These are phyloP conservation scores for Pangasianodon gigas DNA, from an alignment of 2,113 vertebrate species.

Conservation along the genomic window DNA sequence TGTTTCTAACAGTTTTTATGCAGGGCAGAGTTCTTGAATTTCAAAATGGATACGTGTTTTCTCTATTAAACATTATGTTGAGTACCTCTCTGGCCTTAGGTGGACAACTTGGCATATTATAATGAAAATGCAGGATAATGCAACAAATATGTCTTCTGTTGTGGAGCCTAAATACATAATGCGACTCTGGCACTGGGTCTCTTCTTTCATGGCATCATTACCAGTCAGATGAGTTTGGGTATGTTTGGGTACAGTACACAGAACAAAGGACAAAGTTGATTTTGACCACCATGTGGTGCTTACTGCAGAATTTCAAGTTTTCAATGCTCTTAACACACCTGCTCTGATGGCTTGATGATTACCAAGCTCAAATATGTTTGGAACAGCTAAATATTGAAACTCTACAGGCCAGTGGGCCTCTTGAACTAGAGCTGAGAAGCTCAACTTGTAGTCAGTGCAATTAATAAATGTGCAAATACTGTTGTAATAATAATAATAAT, in stretches of 20 bases:
- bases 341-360: too few relatives aligned
- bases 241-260: not conserved
- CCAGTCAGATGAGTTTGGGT: not conserved
- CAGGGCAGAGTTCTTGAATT: not conserved
- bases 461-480: not conserved
- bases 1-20: not conserved
- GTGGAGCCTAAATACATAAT: not conserved
- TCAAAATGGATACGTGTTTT: slow-evolving; percentile 25
- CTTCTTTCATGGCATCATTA: not conserved
- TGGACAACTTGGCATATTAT: slow-evolving; percentile 62
- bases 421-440: too few relatives aligned
- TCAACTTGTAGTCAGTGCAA: not conserved
- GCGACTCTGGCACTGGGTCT: not conserved
- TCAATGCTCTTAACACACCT: not conserved
- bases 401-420: too few relatives aligned
- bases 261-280: too few relatives aligned
- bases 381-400: too few relatives aligned
- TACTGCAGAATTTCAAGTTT: too few relatives aligned
- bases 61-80: slow-evolving; percentile 61
- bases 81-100: slow-evolving; percentile 51
- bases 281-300: too few relatives aligned
- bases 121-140: slow-evolving; percentile 58
- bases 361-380: too few relatives aligned
- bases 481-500: not conserved
- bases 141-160: slow-evolving; percentile 34